These are phyloP conservation scores for Stichodactyla helianthus DNA, from an alignment of 64 coral and sea anemone genomes.

Conservation along the genomic window DNA sequence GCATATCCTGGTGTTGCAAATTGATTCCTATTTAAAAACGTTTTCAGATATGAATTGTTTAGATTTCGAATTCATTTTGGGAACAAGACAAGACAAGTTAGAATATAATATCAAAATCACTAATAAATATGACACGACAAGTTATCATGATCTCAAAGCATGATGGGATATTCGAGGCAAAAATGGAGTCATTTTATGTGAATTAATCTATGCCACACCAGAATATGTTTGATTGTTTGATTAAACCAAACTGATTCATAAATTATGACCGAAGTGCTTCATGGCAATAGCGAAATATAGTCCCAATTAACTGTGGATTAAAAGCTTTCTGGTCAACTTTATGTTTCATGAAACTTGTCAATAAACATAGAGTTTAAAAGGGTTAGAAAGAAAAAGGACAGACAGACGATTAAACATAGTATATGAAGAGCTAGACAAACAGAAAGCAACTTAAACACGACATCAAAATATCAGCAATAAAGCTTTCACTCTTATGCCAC, in stretches of 20 bases:
- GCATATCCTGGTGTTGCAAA: neutral
- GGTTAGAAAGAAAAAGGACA: neutral
- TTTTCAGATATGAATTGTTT: too few species aligned
- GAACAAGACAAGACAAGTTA: neutral
- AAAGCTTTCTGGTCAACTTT: too few species aligned
- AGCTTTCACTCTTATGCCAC: conserved; percentile 4
- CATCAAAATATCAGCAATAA: neutral
- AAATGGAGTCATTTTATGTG: neutral
- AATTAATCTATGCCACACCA: neutral
- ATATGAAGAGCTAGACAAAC: neutral
- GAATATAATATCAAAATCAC: neutral
- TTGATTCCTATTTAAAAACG: too few species aligned
- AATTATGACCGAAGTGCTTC: neutral
- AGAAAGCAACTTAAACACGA: neutral
- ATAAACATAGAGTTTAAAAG: too few species aligned
- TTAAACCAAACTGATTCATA: neutral
- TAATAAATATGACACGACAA: too few species aligned
- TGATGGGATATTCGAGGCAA: too few species aligned
- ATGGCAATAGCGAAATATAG: conserved; percentile 1
- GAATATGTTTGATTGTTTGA: neutral
- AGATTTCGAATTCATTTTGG: too few species aligned
- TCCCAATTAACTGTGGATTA: neutral
- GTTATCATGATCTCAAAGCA: too few species aligned
- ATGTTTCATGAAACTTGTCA: too few species aligned
- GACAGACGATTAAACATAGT: neutral